These are phyloP conservation scores for Psilopsiagon aurifrons DNA, from an alignment of 2,113 vertebrate species.

Conservation along the genomic window DNA sequence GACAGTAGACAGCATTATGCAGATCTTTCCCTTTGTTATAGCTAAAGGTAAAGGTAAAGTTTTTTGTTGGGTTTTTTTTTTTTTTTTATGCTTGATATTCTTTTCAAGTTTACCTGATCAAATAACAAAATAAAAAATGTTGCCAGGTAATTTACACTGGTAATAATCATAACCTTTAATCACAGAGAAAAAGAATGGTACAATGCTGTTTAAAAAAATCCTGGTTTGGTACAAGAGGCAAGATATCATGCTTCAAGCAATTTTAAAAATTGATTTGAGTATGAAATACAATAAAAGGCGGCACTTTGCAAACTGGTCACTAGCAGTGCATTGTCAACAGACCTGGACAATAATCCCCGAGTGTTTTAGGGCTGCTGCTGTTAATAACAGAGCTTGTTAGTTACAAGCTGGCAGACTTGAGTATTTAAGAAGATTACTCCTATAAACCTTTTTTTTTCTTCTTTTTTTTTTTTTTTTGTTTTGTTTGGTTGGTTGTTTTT, in stretches of 20 bases:
- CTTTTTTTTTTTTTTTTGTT: not conserved
- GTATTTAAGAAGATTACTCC: conserved; percentile 79
- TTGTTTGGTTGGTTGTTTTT: conserved; percentile 24
- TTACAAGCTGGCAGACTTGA: conserved; percentile 75
- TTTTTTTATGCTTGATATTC: conserved; percentile 67
- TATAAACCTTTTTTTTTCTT: conserved; percentile 15
- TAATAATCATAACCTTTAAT: conserved; percentile 78
- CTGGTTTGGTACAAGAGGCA: conserved; percentile 13
- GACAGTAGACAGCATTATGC: conserved; percentile 73
- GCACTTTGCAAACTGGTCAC: conserved; percentile 76
- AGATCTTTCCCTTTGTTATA: conserved; percentile 68
- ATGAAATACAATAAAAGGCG: conserved; percentile 73
- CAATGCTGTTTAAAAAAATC: conserved; percentile 22
- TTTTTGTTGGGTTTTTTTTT: conserved; percentile 28
- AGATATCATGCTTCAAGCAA: conserved; percentile 60
- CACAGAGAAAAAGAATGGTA: conserved; percentile 72
- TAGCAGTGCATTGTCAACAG: conserved; percentile 73
- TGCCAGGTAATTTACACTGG: conserved; percentile 74
- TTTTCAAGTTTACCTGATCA: conserved; percentile 81
- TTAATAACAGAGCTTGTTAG: conserved; percentile 79
- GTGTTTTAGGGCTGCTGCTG: conserved; percentile 50
- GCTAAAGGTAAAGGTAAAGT: conserved; percentile 72
- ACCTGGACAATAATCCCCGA: conserved; percentile 73
- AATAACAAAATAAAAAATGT: conserved; percentile 65
- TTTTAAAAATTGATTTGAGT: conserved; percentile 72